Evolutionary conservation across 2,888 invertebrate species (phyloP), one percentile per base, ranked within the genome.

Genomic region (Geophilus truncorum): DNA sequence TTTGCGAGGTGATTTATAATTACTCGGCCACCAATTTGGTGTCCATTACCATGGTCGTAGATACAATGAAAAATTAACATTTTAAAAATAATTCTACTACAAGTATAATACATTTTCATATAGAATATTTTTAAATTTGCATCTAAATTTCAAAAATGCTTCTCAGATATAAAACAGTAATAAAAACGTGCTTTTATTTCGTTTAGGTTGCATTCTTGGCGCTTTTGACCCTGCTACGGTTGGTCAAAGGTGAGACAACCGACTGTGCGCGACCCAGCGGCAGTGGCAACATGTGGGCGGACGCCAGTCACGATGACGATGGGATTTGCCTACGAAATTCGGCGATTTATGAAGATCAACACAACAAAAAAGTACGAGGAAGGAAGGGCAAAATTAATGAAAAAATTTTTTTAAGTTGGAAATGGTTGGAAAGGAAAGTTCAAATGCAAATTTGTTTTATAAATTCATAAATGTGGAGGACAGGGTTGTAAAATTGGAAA

Each of bases 191-290:
- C 51, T 5, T 18, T 51, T 51, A 5, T 10, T 51, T 51, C 51
- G 18, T 51, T 51, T 57, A 5, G 6, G 57, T 23, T 40, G 21
- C 21, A 57, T 57, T 21, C 57, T 15, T 9, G 40, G 40, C 40
- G 40, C 40, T 15, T 51, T 70, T 70, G 70, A 70, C 70, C 70
- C 70, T n/a, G 28, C 25, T 7, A 25, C 28, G 9, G 15, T 70
- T 62, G 70, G 70, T 70, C 70, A 70, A 25, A 70, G 70, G 70
- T 70, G 70, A 70, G 70, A n/a, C 70, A 70, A 28, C 70, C 70
- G 28, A 70, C 70, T 12, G 70, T 23, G 70, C 70, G 70, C 70
- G 70, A 70, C 70, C 70, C 28, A 70, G 70, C 70, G 70, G 70
- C 70, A 25, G 70, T 70, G 70, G 70, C 70, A n/a, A 28, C 4